Evolutionary conservation across 2,888 invertebrate species (phyloP).

Genomic region (Oscheius sp.): DNA sequence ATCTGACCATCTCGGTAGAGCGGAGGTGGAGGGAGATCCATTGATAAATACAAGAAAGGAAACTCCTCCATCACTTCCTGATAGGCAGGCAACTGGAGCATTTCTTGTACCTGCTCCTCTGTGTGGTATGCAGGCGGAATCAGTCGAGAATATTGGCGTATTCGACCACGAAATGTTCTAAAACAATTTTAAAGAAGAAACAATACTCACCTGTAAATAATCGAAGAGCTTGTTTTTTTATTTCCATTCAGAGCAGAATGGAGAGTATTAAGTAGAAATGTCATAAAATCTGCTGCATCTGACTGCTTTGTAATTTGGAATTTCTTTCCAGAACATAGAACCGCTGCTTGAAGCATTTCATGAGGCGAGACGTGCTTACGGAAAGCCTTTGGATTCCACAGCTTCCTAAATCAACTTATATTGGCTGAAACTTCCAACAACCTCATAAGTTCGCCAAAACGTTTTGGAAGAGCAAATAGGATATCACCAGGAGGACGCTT

Average conservation of each 20-base stretch:
- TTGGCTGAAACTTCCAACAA: not conserved
- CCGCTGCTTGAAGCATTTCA: conserved; percentile 91
- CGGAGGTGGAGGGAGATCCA: conserved; percentile 95
- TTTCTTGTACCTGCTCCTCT: conserved; percentile 55
- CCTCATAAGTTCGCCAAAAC: conserved; percentile 52
- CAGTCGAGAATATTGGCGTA: conserved; percentile 80
- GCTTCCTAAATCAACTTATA: conserved; percentile 76
- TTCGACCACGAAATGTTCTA: conserved; percentile 80
- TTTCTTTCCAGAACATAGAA: conserved; percentile 93
- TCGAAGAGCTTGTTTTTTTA: conserved; percentile 76
- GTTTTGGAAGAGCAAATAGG: conserved; percentile 85
- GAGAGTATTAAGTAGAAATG: conserved; percentile 89
- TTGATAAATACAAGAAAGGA: conserved; percentile 93
- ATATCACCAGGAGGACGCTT: conserved; percentile 95
- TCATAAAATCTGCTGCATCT: conserved; percentile 96
- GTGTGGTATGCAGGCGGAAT: conserved; percentile 85
- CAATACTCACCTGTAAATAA: conserved; percentile 80
- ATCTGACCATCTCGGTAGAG: conserved; percentile 95
- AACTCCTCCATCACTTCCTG: conserved; percentile 77
- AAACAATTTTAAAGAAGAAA: not conserved
- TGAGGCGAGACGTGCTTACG: conserved; percentile 99
- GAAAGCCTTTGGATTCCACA: conserved; percentile 99
- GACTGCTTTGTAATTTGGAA: conserved; percentile 99
- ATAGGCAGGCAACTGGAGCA: conserved; percentile 64
- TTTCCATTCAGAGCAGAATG: conserved; percentile 93